Evolutionary conservation across 2,113 vertebrate species (phyloP), one percentile per base, ranked within the genome.

Genomic region (Forbesichthys agassizii): DNA sequence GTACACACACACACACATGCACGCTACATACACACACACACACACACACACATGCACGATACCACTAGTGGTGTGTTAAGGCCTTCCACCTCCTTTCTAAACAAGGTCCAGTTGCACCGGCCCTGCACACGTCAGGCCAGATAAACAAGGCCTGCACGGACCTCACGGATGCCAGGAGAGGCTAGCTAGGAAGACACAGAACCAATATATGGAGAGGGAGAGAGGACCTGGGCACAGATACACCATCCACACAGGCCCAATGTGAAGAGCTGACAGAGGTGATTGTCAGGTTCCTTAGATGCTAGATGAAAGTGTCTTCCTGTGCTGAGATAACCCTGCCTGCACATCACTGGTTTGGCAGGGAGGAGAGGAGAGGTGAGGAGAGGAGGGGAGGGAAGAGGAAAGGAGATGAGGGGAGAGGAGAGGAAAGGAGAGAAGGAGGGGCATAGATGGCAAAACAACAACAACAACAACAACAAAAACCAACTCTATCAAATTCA

Each of bases 61-160:
- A 16, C 14, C 36, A 42, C 36, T 42, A 6, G 8, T 33, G 66
- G 71, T 78, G 53, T 69, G 8, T 74, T 69, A 53, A 71, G 73
- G 65, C 74, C 64, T 53, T 72, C 80, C 60, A 46, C 80, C 66
- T 69, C 64, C 78, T 82, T 82, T 74, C 80, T 64, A 75, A 84
- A 84, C 78, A 75, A 60, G 62, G 11, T 77, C 71, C 75, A 76
- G 79, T 74, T 77, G 79, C 68, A 59, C 78, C 76, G 47, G 78
- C 74, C 73, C 77, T 74, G 57, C 77, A 64, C 20, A 12, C 59
- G 78, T 90, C 86, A 68, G 77, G 73, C 76, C 69, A 80, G 77
- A 86, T 75, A 80, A 88, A 83, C 80, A 78, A 76, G 61, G 52
- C 10, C 9, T n/a, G 54, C 4, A 64, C 64, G 74, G 33, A n/a